Percentiles rank a stretch among this genome's conserved stretches.
These are phyloP conservation scores for Porites evermanni DNA, from an alignment of 92 coral and sea anemone genomes.

Conservation along the genomic window DNA sequence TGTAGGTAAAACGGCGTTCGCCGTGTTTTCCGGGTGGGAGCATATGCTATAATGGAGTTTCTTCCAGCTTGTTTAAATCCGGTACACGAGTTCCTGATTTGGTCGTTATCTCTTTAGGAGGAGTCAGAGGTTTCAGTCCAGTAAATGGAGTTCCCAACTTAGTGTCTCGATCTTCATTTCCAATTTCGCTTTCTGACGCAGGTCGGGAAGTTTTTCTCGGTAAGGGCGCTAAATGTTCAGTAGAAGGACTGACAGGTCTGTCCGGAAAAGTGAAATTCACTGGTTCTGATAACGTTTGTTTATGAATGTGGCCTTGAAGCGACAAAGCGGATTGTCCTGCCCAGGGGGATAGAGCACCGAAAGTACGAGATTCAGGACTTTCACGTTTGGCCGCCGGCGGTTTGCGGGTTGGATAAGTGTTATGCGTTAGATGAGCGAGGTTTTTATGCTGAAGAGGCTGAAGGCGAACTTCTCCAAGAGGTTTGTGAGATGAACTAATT, in stretches of 20 bases:
- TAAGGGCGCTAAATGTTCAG: slow-evolving; percentile 74
- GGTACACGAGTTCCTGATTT: slow-evolving; percentile 64
- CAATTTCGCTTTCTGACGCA: slow-evolving; percentile 78
- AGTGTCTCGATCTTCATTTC: slow-evolving; percentile 66
- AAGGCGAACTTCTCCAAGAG: slow-evolving; percentile 84
- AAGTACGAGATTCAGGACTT: slow-evolving; percentile 66
- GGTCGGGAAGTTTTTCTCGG: slow-evolving; percentile 88
- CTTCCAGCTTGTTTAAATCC: slow-evolving; percentile 78
- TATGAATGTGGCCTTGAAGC: slow-evolving; percentile 65
- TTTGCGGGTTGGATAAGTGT: slow-evolving; percentile 68
- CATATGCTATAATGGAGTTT: slow-evolving; percentile 71
- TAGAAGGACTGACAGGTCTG: slow-evolving; percentile 81
- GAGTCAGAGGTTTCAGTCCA: slow-evolving; percentile 72
- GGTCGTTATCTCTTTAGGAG: slow-evolving; percentile 62
- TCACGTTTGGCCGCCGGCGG: slow-evolving; percentile 70
- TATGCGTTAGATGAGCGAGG: slow-evolving; percentile 69
- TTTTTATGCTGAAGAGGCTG: slow-evolving; percentile 88
- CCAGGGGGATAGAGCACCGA: slow-evolving; percentile 72
- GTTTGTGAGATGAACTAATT: slow-evolving; percentile 63
- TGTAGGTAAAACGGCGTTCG: neutral
- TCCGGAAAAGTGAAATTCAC: slow-evolving; percentile 66
- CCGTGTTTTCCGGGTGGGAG: neutral
- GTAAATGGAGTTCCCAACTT: slow-evolving; percentile 46
- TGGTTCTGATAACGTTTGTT: slow-evolving; percentile 79
- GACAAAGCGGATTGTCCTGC: slow-evolving; percentile 57